Base-by-base conservation (phyloP, 2,888 invertebrate genomes). In the Crocallis elinguaria region DNA sequence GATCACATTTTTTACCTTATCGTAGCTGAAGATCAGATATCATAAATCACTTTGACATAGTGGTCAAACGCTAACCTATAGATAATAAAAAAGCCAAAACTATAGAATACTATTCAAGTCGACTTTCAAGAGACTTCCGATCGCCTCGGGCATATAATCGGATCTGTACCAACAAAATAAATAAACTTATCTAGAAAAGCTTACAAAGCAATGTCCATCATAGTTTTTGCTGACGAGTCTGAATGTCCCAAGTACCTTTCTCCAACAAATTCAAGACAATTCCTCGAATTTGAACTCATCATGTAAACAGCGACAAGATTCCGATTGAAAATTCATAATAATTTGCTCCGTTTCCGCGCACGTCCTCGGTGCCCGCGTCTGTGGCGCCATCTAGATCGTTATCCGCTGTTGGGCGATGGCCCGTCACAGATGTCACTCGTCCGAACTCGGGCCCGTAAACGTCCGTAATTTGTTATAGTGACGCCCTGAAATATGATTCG, bases 401-500 rank as follows among this genome's bases (percentile, higher is more conserved):
- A 49, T 35, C 38, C 14, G 39, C 5, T 41, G 33, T 35, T 19
- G 49, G 13, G 35, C 49, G 41, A 39, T 27, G 39, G 33, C 25
- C n/a, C 41, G 49, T 42, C 49, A 35, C 49, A 49, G 41, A 35
- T 49, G 41, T 41, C 49, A 42, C 41, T 36, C 33, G 41, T 19
- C 41, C 33, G 19, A 16, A 29, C 23, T 29, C 37, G 49, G 35
- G 19, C 17, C 12, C 37, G 27, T 36, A 39, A 51, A 41, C 48
- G 51, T 36, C 48, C 41, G 21, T 49, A 35, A 49, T 49, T 49
- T 52, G 51, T 57, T 32, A 36, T 21, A 29, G 23, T 33, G 50
- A 59, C 48, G 41, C 35, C 33, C 38, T 51, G 49, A 59, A 48
- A 54, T 55, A 59, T 55, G 54, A 55, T 45, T 19, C 12, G 44